phyloP scores from a whole-genome alignment of 2,797 vertebrate species.

The Hipposideros larvatus region DNA sequence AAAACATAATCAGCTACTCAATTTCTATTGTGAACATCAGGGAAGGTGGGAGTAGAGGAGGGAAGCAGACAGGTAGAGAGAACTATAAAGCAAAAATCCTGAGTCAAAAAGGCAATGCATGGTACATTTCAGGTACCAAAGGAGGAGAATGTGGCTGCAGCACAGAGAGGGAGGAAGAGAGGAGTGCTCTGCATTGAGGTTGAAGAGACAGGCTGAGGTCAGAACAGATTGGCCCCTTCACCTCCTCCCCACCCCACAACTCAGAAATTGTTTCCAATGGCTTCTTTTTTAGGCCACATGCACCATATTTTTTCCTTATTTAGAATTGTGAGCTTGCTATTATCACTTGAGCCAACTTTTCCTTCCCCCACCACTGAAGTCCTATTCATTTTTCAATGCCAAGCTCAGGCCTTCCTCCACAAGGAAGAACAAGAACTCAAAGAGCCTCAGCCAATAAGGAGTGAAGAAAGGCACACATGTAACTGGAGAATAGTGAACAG shows the following conservation, averaged over 20 bases:
- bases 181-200: not conserved
- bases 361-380: not conserved
- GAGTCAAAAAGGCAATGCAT: not conserved
- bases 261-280: not conserved
- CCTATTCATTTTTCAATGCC: not conserved
- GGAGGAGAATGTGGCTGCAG: not conserved
- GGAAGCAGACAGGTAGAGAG: not conserved
- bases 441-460: not conserved
- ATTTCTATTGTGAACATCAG: not conserved
- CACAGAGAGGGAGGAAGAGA: not conserved
- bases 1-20: not conserved
- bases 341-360: not conserved
- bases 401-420: not conserved
- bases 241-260: not conserved
- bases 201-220: not conserved
- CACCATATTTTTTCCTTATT: not conserved
- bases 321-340: not conserved
- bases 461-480: not conserved
- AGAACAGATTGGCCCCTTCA: not conserved
- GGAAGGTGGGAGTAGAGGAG: not conserved
- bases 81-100: not conserved
- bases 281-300: not conserved
- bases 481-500: not conserved
- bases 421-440: not conserved
- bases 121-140: not conserved